Conservation (phyloP, 2,797 vertebrate species). For the Channallabes apus region DNA sequence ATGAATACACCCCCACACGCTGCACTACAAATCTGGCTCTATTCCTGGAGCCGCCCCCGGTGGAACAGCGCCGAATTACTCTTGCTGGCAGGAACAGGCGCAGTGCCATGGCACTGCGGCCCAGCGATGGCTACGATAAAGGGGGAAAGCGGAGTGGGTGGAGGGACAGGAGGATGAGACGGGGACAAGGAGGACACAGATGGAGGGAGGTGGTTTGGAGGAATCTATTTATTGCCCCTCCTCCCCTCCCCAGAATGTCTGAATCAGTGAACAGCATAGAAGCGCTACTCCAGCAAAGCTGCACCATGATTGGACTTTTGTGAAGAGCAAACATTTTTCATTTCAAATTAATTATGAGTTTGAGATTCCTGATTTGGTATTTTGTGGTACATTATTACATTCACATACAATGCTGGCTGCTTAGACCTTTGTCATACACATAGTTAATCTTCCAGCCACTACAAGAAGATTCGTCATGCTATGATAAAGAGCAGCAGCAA, state of each 20-base stretch:
- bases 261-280: conserved; percentile 46
- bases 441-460: neutral
- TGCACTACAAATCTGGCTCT: conserved; percentile 74
- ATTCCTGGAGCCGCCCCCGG: conserved; percentile 72
- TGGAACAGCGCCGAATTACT: conserved; percentile 68
- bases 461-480: conserved; percentile 4
- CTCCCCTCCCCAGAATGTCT: conserved; percentile 26
- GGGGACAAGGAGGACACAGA: conserved; percentile 48
- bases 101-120: conserved; percentile 69
- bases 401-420: neutral
- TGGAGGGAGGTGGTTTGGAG: conserved; percentile 52
- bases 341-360: conserved; percentile 1
- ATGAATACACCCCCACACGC: conserved; percentile 70
- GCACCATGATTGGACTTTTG: conserved; percentile 30
- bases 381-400: neutral
- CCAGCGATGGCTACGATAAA: conserved; percentile 40
- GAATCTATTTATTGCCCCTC: conserved; percentile 42
- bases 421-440: conserved; percentile 1
- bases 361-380: neutral
- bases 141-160: conserved; percentile 54
- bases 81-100: conserved; percentile 74
- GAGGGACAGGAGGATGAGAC: conserved; percentile 29
- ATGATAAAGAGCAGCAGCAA: conserved; percentile 10
- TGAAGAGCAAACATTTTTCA: neutral
- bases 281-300: conserved; percentile 47